phyloP scores from a whole-genome alignment of 2,797 vertebrate genomes.

The Mionectes olivaceus region DNA sequence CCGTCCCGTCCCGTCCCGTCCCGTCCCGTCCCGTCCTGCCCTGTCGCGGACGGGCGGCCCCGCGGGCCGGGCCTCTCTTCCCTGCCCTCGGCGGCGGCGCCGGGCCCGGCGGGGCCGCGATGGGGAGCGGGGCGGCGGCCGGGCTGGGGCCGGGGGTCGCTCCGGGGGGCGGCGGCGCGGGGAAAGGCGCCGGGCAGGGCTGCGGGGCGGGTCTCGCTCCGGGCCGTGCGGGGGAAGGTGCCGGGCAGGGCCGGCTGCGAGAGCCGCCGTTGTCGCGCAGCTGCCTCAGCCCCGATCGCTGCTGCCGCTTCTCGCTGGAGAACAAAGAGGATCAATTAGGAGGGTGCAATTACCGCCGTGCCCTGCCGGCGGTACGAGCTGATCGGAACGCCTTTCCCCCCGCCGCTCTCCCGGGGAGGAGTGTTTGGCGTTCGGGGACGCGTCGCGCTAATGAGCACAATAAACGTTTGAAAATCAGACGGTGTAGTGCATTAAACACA shows the following conservation, averaged over 20 bases:
- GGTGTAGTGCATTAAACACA: fast-evolving
- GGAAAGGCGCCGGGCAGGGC: too few species aligned
- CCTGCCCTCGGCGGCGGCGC: not conserved
- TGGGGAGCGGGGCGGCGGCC: not conserved
- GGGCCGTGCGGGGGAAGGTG: not conserved
- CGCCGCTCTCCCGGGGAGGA: not conserved
- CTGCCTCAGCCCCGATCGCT: not conserved
- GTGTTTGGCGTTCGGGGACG: not conserved
- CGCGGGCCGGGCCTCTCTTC: not conserved
- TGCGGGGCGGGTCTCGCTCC: too few species aligned
- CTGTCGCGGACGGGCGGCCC: too few species aligned
- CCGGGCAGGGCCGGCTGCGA: not conserved
- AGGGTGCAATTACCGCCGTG: not conserved
- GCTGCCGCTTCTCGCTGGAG: not conserved
- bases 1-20: too few species aligned
- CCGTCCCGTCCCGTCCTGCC: too few species aligned
- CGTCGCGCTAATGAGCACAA: not conserved
- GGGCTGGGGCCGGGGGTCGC: not conserved
- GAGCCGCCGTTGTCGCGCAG: not conserved
- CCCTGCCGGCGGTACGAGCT: not conserved
- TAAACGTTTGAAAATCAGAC: fast-evolving
- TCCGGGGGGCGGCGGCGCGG: not conserved
- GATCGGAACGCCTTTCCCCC: not conserved
- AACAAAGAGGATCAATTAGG: constrained; percentile 42
- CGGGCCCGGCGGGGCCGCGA: not conserved